Evolutionary conservation across 2,888 invertebrate genomes (phyloP).

Genomic region (Xanthorhoe designata): DNA sequence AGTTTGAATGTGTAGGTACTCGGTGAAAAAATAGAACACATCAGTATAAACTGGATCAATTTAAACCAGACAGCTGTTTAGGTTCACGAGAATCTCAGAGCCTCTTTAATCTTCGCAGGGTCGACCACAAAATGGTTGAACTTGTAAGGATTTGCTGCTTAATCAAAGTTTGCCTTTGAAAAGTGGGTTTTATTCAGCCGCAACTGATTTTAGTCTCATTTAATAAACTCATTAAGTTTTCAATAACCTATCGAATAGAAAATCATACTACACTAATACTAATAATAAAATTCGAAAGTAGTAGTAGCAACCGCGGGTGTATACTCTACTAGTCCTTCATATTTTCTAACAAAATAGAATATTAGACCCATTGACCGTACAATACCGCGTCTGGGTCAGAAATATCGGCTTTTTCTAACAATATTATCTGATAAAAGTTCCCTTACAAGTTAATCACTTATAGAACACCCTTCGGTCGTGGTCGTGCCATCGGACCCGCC

Average conservation of each 20-base stretch:
- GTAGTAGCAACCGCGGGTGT: too few relatives aligned
- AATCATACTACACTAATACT: too few relatives aligned
- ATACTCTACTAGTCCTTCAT: not conserved
- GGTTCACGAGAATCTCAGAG: slow-evolving; percentile 26
- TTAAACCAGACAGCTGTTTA: slow-evolving; percentile 31
- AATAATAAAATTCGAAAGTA: too few relatives aligned
- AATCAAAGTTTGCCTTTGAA: slow-evolving; percentile 49
- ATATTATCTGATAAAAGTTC: slow-evolving; percentile 40
- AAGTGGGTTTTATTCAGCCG: slow-evolving; percentile 34
- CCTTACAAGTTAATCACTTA: slow-evolving; percentile 57
- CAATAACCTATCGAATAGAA: not conserved
- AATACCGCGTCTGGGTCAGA: slow-evolving; percentile 35
- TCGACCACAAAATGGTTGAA: slow-evolving; percentile 49
- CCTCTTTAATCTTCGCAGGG: slow-evolving; percentile 51
- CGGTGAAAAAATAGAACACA: slow-evolving; percentile 5
- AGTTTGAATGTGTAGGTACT: not conserved
- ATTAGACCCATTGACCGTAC: slow-evolving; percentile 19
- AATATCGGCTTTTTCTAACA: slow-evolving; percentile 42
- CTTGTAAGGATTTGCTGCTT: slow-evolving; percentile 49
- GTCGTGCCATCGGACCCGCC: slow-evolving; percentile 52
- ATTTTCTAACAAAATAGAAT: not conserved
- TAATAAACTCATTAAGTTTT: not conserved
- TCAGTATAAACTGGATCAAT: slow-evolving; percentile 20
- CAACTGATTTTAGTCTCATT: slow-evolving; percentile 18
- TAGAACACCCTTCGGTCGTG: slow-evolving; percentile 51